These are phyloP conservation scores for Toxonevra muliebris DNA, from an alignment of 2,888 invertebrate genomes.

Conservation along the genomic window DNA sequence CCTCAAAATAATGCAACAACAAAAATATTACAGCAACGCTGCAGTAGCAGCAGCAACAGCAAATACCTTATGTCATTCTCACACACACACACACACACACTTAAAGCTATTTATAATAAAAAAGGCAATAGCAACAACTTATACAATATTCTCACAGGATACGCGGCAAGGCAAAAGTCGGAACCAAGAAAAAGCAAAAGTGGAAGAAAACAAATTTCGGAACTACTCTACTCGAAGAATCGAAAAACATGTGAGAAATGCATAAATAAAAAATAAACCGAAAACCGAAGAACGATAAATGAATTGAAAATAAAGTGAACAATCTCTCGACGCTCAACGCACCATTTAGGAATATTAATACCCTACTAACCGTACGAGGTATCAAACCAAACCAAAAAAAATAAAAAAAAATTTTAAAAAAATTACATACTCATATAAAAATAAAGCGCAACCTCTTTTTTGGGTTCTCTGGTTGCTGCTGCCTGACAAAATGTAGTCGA, in stretches of 20 bases:
- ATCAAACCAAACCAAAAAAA: not conserved
- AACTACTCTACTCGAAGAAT: not conserved
- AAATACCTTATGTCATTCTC: conserved; percentile 39
- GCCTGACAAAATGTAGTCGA: too few relatives aligned
- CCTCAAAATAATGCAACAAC: conserved; percentile 26
- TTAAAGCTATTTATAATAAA: conserved; percentile 11
- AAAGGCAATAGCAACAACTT: conserved; percentile 5
- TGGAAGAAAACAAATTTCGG: conserved; percentile 16
- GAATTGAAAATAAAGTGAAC: conserved; percentile 6
- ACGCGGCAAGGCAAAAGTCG: conserved; percentile 48
- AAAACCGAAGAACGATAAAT: not conserved
- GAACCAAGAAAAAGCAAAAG: conserved; percentile 33
- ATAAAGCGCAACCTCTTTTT: too few relatives aligned
- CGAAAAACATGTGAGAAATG: not conserved
- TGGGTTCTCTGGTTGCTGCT: too few relatives aligned
- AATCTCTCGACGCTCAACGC: not conserved
- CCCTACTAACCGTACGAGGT: not conserved
- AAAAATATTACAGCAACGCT: conserved; percentile 7
- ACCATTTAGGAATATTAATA: conserved; percentile 1
- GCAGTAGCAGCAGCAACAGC: conserved; percentile 2
- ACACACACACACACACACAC: not conserved
- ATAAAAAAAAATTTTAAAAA: not conserved
- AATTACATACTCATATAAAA: not conserved
- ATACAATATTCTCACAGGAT: conserved; percentile 50
- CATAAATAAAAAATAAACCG: not conserved